Evolutionary conservation across 2,797 vertebrate genomes (phyloP).

Genomic region (Clarias laeviceps): DNA sequence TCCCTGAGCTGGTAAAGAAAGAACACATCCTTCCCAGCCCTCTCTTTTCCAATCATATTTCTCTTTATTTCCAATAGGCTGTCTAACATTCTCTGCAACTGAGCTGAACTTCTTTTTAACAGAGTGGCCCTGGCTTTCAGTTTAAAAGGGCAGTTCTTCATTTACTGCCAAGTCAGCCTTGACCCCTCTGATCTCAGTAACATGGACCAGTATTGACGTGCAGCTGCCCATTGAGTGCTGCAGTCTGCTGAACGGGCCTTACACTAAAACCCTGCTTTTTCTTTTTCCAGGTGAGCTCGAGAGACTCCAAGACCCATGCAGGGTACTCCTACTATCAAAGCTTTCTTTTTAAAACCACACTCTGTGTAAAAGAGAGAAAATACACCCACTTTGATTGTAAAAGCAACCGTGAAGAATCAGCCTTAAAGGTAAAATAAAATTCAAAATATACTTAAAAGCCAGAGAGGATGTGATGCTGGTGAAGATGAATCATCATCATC

Average conservation of each 20-base stretch:
- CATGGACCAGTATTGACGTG: conserved; percentile 52
- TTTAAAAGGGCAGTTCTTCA: conserved; percentile 63
- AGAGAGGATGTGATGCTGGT: conserved; percentile 8
- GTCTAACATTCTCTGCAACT: conserved; percentile 48
- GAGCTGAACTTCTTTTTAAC: conserved; percentile 48
- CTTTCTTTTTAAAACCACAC: conserved; percentile 47
- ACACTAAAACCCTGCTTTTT: conserved; percentile 47
- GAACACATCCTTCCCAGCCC: conserved; percentile 27
- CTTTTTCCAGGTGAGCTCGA: conserved; percentile 47
- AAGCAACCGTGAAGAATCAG: conserved; percentile 17
- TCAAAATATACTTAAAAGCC: not conserved
- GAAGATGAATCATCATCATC: not conserved
- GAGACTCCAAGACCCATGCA: conserved; percentile 43
- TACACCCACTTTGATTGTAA: conserved; percentile 47
- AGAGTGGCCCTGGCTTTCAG: conserved; percentile 36
- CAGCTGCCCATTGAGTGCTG: conserved; percentile 56
- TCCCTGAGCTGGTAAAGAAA: conserved; percentile 23
- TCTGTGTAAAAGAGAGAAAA: conserved; percentile 37
- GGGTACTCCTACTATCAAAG: conserved; percentile 48
- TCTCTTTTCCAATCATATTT: conserved; percentile 51
- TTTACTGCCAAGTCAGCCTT: conserved; percentile 72
- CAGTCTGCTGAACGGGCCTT: conserved; percentile 48
- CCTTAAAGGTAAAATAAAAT: conserved; percentile 16
- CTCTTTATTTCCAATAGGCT: conserved; percentile 48
- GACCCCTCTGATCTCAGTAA: conserved; percentile 71